Evolutionary conservation across 2,113 vertebrate species (phyloP).

Genomic region (Hoplias malabaricus): DNA sequence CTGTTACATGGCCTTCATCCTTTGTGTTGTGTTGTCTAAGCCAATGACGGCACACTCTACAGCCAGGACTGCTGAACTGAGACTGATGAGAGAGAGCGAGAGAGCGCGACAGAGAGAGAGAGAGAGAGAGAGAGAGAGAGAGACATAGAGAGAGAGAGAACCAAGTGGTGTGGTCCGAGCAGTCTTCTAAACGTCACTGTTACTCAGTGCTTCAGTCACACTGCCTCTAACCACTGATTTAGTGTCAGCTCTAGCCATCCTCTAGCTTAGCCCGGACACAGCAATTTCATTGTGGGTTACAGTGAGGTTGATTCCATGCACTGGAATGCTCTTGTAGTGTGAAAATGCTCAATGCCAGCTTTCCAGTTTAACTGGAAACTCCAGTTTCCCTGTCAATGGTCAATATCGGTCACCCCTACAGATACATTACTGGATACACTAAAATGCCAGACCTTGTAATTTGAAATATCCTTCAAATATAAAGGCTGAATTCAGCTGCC

Average conservation of each 20-base stretch:
- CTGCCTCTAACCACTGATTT: conserved; percentile 37
- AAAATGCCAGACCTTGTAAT: conserved; percentile 31
- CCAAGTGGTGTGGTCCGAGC: conserved; percentile 40
- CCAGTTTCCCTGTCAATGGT: conserved; percentile 1
- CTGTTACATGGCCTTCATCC: conserved; percentile 22
- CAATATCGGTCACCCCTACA: conserved; percentile 18
- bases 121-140: conserved; percentile 33
- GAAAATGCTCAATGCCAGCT: conserved; percentile 20
- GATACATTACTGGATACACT: neutral
- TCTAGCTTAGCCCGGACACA: conserved; percentile 19
- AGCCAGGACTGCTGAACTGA: conserved; percentile 37
- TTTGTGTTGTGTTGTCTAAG: conserved; percentile 19
- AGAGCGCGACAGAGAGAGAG: conserved; percentile 13
- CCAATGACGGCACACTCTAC: conserved; percentile 17
- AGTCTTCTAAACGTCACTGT: conserved; percentile 39
- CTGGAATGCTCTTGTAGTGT: neutral
- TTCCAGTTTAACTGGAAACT: conserved; percentile 21
- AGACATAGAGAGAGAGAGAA: conserved; percentile 54
- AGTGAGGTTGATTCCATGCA: conserved; percentile 19
- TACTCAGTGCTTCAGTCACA: conserved; percentile 32
- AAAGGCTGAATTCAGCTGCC: neutral
- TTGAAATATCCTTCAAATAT: conserved; percentile 13
- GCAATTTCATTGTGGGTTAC: conserved; percentile 32
- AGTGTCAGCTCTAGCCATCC: conserved; percentile 29
- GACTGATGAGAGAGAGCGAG: conserved; percentile 28